Conservation (phyloP, 64 coral and sea anemone species). For the Acropora tenuis region DNA sequence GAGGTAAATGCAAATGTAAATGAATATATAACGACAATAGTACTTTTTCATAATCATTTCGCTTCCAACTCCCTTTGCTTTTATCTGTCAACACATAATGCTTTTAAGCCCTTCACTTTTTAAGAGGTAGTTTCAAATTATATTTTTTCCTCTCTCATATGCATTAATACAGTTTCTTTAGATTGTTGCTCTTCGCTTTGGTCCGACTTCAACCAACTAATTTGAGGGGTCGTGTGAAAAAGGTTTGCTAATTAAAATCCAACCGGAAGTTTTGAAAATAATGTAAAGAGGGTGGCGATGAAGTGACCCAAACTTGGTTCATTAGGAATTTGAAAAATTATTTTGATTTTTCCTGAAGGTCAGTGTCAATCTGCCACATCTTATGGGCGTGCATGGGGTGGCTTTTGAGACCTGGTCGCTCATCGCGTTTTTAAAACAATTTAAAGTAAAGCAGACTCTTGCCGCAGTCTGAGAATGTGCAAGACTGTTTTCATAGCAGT, state of each 20-base stretch:
- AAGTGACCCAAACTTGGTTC: neutral
- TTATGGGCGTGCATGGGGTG: too few relatives aligned
- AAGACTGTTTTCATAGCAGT: too few relatives aligned
- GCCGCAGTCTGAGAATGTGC: too few relatives aligned
- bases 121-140: neutral
- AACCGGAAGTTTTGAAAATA: neutral
- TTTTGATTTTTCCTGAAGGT: too few relatives aligned
- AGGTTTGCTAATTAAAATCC: neutral
- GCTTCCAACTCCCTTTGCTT: neutral
- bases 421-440: too few relatives aligned
- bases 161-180: neutral
- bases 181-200: neutral
- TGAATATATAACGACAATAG: neutral
- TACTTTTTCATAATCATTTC: neutral
- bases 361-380: too few relatives aligned
- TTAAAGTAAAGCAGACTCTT: too few relatives aligned
- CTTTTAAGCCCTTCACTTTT: neutral
- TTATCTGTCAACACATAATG: neutral
- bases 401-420: too few relatives aligned
- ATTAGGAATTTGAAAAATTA: neutral
- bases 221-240: too few relatives aligned
- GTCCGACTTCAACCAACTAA: neutral
- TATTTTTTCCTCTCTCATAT: neutral
- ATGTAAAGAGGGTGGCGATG: neutral
- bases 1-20: too few relatives aligned